Percentiles rank a stretch among this genome's conserved stretches.
Evolutionary conservation across 1,140 invertebrate species (phyloP).

Genomic region (Alviniconcha marisindica): DNA sequence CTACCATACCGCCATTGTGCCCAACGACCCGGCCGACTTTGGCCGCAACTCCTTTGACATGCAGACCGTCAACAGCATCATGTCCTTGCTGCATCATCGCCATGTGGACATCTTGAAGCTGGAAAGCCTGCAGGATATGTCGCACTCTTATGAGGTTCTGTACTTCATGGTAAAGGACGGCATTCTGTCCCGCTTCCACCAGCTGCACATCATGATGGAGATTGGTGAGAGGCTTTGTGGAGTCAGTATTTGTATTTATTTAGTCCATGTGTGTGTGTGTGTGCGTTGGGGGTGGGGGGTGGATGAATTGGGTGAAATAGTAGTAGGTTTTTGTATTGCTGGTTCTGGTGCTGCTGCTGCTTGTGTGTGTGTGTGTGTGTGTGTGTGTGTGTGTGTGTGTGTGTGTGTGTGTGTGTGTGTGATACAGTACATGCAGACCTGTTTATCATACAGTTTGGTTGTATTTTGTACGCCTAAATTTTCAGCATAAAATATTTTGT

Average conservation of each 20-base stretch:
- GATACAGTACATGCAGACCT: too few relatives aligned
- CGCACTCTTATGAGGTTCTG: conserved; percentile 66
- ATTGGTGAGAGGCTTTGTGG: conserved; percentile 66
- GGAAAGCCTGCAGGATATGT: conserved; percentile 53
- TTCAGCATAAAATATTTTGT: too few relatives aligned
- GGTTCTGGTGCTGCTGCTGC: too few relatives aligned
- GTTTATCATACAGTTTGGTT: too few relatives aligned
- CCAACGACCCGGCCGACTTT: conserved; percentile 73
- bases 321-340: too few relatives aligned
- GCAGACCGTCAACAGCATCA: conserved; percentile 68
- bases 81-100: conserved; percentile 53
- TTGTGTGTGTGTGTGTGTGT: too few relatives aligned
- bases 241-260: too few relatives aligned
- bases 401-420: too few relatives aligned
- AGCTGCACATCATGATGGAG: conserved; percentile 66
- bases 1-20: conserved; percentile 62
- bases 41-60: conserved; percentile 70
- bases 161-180: conserved; percentile 69
- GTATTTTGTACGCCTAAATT: too few relatives aligned
- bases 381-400: too few relatives aligned
- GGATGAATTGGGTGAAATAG: too few relatives aligned
- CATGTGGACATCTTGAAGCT: conserved; percentile 70
- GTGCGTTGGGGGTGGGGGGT: background rate
- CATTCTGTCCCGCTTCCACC: conserved; percentile 60
- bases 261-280: too few relatives aligned